These are phyloP conservation scores for Oryzaephilus surinamensis DNA, from an alignment of 1,140 invertebrate species.

Conservation along the genomic window DNA sequence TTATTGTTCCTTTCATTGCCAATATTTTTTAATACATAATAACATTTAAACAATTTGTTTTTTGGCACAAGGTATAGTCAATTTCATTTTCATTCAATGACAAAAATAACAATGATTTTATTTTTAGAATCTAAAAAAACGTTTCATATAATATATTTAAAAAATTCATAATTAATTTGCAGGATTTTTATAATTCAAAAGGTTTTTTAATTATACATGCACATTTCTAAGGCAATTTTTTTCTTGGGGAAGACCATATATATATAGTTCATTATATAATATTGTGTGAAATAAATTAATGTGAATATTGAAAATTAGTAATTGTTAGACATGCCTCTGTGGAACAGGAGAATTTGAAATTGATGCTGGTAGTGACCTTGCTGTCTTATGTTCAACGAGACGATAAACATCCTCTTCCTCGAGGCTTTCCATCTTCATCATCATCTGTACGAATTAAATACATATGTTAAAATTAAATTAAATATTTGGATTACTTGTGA, in stretches of 20 bases:
- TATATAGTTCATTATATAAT: conserved; percentile 3
- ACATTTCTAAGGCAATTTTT: conserved; percentile 15
- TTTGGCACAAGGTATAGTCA: background rate
- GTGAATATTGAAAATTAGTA: conserved; percentile 8
- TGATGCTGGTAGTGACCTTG: conserved; percentile 26
- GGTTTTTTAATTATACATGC: conserved; percentile 2
- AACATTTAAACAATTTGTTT: background rate
- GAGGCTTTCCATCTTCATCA: conserved; percentile 36
- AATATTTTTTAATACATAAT: background rate
- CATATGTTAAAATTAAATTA: no score
- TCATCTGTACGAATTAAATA: no score
- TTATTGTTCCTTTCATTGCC: background rate
- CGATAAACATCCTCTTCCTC: conserved; percentile 37
- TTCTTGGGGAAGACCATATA: conserved; percentile 14
- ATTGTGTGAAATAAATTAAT: conserved; percentile 7
- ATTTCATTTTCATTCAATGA: background rate
- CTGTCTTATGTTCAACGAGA: conserved; percentile 32
- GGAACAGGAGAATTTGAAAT: conserved; percentile 30
- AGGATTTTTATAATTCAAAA: no score
- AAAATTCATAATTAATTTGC: conserved; percentile 1
- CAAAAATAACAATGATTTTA: background rate
- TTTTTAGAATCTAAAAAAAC: background rate
- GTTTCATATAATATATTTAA: background rate
- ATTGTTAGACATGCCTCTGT: conserved; percentile 23
- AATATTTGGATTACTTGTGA: no score